These are phyloP conservation scores for Globia sparganii DNA, from an alignment of 2,888 invertebrate genomes.

Conservation along the genomic window DNA sequence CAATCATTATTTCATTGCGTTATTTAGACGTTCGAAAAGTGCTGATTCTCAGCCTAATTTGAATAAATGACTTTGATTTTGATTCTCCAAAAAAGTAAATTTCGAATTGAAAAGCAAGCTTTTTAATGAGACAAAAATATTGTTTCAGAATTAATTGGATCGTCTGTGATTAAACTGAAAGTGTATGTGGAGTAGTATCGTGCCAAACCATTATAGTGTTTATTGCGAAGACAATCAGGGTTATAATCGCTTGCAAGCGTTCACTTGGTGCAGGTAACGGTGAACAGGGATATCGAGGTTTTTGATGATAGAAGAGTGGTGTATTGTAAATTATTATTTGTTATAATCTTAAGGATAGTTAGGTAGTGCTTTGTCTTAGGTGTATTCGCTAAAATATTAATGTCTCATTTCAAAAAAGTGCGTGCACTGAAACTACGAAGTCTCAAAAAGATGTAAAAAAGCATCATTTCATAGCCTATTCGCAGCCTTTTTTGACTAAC, in stretches of 20 bases:
- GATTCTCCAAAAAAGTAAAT: neutral
- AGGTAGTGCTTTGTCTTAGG: conserved; percentile 56
- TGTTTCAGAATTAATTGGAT: conserved; percentile 58
- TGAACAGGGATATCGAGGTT: conserved; percentile 74
- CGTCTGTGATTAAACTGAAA: conserved; percentile 66
- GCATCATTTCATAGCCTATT: neutral
- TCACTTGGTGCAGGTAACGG: conserved; percentile 67
- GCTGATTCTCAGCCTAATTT: no score
- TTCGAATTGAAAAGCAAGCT: no score
- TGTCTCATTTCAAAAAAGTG: neutral
- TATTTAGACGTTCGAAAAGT: no score
- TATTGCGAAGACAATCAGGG: conserved; percentile 72
- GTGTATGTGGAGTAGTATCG: conserved; percentile 62
- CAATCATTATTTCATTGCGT: neutral
- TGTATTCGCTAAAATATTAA: conserved; percentile 31
- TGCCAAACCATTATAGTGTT: conserved; percentile 74
- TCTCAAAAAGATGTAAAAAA: neutral
- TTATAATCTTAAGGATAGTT: conserved; percentile 59
- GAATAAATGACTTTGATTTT: no score
- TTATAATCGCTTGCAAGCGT: conserved; percentile 70
- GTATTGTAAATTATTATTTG: conserved; percentile 61
- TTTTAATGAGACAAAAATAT: neutral
- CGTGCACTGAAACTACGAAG: neutral
- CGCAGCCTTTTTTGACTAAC: no score
- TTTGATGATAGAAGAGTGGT: conserved; percentile 61